Evolutionary conservation across 2,797 vertebrate species (phyloP).

Genomic region (Eremophila alpestris): DNA sequence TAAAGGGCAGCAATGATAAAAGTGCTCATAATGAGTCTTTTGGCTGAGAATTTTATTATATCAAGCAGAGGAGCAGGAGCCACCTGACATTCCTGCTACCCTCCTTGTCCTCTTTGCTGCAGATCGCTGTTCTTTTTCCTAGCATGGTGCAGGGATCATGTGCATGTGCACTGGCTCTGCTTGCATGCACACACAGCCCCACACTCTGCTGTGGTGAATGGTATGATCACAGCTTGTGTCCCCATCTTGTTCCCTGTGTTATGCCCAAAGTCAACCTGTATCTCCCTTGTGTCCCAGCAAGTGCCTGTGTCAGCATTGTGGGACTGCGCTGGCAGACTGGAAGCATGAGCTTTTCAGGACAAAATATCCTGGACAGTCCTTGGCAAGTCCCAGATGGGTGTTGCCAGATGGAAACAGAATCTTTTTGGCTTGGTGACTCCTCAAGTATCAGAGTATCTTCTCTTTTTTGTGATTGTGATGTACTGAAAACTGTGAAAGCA

Average conservation of each 20-base stretch:
- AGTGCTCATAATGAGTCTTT: neutral
- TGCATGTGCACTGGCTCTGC: accelerated
- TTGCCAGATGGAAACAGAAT: neutral
- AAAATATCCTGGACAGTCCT: neutral
- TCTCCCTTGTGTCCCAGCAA: accelerated
- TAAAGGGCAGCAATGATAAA: neutral
- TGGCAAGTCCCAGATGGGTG: neutral
- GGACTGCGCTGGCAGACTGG: accelerated
- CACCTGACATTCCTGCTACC: neutral
- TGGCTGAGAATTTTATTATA: neutral
- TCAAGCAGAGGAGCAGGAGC: neutral
- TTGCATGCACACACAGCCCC: accelerated
- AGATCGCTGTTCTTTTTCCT: neutral
- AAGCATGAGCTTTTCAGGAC: neutral
- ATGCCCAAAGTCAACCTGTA: accelerated
- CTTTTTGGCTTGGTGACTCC: neutral
- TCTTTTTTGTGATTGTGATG: accelerated
- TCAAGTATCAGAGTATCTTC: accelerated
- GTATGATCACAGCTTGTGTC: accelerated
- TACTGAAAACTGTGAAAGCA: neutral
- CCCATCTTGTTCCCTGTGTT: accelerated
- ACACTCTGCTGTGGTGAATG: accelerated
- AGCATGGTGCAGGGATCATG: accelerated
- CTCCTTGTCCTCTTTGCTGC: neutral
- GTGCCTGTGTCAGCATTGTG: neutral